Base-by-base conservation (phyloP, 1,140 invertebrate genomes). In the Monochamus saltuarius region DNA sequence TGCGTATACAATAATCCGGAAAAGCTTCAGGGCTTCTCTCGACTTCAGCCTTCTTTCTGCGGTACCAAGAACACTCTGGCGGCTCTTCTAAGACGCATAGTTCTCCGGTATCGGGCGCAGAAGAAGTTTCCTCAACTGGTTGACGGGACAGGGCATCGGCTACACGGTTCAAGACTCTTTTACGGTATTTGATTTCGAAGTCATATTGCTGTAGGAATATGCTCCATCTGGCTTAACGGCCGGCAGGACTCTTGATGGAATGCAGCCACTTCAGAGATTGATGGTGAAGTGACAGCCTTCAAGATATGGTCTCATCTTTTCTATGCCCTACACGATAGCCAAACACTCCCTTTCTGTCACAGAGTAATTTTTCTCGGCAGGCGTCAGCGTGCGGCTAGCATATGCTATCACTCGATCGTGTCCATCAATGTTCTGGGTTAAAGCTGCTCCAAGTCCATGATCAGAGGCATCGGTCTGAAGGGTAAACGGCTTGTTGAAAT, bases 201-300 rank as follows among this genome's bases (percentile, higher is more conserved):
- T 75, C 64, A 59, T 73, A 80, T 7, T 66, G 65, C 65, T 79
- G 76, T 1, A 83, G 46, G 39, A 64, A 22, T 7, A 81, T 10
- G n/a, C 59, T 47, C 80, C 79, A 83, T 35, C 79, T 54, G 0
- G 73, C 74, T n/a, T n/a, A n/a, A n/a, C n/a, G n/a, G n/a, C n/a
- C n/a, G n/a, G n/a, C n/a, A n/a, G n/a, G n/a, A n/a, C n/a, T n/a
- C n/a, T n/a, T n/a, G n/a, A n/a, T n/a, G n/a, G n/a, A n/a, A n/a
- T n/a, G n/a, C n/a, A n/a, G n/a, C n/a, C n/a, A n/a, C n/a, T n/a
- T n/a, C n/a, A n/a, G n/a, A n/a, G n/a, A n/a, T n/a, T n/a, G n/a
- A n/a, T n/a, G n/a, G n/a, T n/a, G n/a, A n/a, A n/a, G 4, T 74
- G 55, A 4, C 56, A 71, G 1, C 73, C 74, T 53, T 76, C 70